These are phyloP conservation scores for Rhagoletis zephyria DNA, from an alignment of 1,140 invertebrate genomes.

Conservation along the genomic window DNA sequence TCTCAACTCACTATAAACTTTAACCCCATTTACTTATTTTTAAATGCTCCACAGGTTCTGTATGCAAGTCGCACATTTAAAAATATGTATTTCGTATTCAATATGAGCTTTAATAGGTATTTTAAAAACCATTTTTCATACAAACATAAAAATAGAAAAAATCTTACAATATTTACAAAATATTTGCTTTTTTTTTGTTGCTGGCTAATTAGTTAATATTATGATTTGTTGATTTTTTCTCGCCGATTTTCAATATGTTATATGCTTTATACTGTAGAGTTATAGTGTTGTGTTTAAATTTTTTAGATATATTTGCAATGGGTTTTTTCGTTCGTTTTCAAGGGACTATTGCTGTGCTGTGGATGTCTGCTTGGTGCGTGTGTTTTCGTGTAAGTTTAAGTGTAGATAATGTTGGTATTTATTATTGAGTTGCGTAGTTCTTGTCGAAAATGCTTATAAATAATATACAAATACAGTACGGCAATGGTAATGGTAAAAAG, in stretches of 20 bases:
- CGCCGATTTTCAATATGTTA: conserved; percentile 22
- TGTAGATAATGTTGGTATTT: not conserved
- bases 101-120: conserved; percentile 53
- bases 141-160: conserved; percentile 62
- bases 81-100: conserved; percentile 13
- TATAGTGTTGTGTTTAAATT: not conserved
- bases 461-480: conserved; percentile 49
- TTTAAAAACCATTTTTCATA: conserved; percentile 61
- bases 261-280: conserved; percentile 3
- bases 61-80: not conserved
- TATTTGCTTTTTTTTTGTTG: conserved; percentile 54
- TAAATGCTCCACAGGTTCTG: not conserved
- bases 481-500: conserved; percentile 40
- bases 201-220: conserved; percentile 55
- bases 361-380: not conserved
- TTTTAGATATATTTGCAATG: conserved; percentile 25
- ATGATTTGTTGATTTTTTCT: not conserved
- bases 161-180: conserved; percentile 62
- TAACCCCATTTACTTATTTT: no score
- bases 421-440: not conserved
- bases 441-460: conserved; percentile 42
- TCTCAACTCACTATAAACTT: no score
- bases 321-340: not conserved
- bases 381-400: conserved; percentile 27
- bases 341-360: not conserved